These are phyloP conservation scores for Epinephelus coioides DNA, from an alignment of 2,797 vertebrate genomes.

Conservation along the genomic window DNA sequence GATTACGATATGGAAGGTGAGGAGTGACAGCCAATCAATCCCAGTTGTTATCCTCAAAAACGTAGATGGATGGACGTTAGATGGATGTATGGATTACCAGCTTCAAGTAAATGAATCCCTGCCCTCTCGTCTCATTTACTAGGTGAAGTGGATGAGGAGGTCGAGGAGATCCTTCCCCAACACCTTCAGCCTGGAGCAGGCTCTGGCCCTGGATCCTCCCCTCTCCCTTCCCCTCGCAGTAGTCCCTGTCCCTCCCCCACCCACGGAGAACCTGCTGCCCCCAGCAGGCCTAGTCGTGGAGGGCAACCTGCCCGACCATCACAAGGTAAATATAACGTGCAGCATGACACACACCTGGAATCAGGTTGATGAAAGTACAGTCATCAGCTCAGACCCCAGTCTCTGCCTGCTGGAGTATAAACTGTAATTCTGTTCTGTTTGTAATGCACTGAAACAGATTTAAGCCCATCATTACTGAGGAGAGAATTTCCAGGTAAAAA, in stretches of 20 bases:
- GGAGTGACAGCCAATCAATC: neutral
- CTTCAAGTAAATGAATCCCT: neutral
- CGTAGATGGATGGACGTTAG: neutral
- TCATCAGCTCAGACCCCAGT: conserved; percentile 4
- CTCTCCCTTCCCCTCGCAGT: conserved; percentile 90
- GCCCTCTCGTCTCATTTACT: neutral
- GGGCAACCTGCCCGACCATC: conserved; percentile 87
- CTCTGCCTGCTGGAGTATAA: conserved; percentile 39
- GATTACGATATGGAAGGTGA: conserved; percentile 99
- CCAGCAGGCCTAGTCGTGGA: conserved; percentile 89
- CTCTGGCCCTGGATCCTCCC: conserved; percentile 89
- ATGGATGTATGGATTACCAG: too few species aligned
- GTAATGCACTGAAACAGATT: conserved; percentile 70
- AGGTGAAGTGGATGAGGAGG: conserved; percentile 97
- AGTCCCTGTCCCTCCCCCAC: conserved; percentile 97
- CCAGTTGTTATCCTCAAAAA: neutral
- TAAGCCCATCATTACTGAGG: conserved; percentile 74
- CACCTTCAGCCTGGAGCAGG: conserved; percentile 91
- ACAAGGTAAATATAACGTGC: conserved; percentile 71
- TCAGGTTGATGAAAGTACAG: neutral
- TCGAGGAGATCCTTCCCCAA: conserved; percentile 96
- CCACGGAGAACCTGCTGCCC: conserved; percentile 87
- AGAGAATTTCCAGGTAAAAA: conserved; percentile 79
- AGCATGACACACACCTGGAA: neutral
- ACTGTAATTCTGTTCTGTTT: conserved; percentile 68